Percentiles rank a stretch among this genome's conserved stretches.
These are phyloP conservation scores for Chesias legatella DNA, from an alignment of 2,888 invertebrate genomes.

Conservation along the genomic window DNA sequence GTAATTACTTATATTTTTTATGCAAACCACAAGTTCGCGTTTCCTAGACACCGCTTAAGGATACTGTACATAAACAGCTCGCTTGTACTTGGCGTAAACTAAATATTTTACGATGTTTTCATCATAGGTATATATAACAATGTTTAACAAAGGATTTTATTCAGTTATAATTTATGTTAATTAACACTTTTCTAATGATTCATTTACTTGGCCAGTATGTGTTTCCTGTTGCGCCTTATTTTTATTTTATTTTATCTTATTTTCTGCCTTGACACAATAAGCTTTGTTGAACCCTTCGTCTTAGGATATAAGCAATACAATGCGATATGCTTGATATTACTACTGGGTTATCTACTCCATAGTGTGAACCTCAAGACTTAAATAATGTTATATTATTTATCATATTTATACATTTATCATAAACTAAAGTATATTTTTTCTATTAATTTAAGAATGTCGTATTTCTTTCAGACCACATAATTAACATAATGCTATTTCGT, in stretches of 20 bases:
- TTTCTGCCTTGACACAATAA: constrained; percentile 1
- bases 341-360: no score
- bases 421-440: no score
- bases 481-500: no score
- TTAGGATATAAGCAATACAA: neutral
- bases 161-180: constrained; percentile 28
- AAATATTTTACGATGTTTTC: neutral
- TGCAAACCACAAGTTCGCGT: neutral
- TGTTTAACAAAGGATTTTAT: constrained; percentile 29
- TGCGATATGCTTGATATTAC: no score
- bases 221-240: constrained; percentile 26
- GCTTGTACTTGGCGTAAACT: neutral
- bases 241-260: constrained; percentile 23
- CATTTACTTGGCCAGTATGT: constrained; percentile 31
- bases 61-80: neutral
- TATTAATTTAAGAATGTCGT: no score
- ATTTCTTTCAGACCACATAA: no score
- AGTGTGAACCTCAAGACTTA: no score
- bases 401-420: no score
- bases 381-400: no score
- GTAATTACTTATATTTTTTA: neutral
- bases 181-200: constrained; percentile 28
- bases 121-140: constrained; percentile 1
- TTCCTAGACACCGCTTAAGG: neutral
- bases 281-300: neutral